These are phyloP conservation scores for Agrilus cyanescens DNA, from an alignment of 2,888 invertebrate genomes.

Conservation along the genomic window DNA sequence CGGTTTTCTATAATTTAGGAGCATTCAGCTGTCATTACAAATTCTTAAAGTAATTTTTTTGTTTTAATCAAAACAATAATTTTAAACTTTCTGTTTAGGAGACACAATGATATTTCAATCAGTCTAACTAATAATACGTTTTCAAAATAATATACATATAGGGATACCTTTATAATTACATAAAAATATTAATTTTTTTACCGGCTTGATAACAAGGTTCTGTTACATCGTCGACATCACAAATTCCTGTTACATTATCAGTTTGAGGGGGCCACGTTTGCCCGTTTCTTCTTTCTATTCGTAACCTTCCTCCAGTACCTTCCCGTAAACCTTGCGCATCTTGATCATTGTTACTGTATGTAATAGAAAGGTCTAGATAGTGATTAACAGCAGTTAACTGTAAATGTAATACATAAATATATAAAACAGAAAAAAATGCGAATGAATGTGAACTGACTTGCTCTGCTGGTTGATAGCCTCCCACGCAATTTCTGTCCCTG, in stretches of 20 bases:
- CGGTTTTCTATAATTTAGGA: too few species aligned
- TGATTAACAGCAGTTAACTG: constrained; percentile 58
- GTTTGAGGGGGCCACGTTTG: constrained; percentile 61
- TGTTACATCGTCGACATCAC: constrained; percentile 43
- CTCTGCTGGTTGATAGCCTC: constrained; percentile 52
- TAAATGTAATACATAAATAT: constrained; percentile 13
- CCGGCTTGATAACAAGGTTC: constrained; percentile 71
- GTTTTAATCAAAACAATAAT: too few species aligned
- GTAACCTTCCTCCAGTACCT: constrained; percentile 56
- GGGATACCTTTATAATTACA: too few species aligned
- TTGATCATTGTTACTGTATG: constrained; percentile 63
- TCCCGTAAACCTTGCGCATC: constrained; percentile 55
- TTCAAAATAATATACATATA: too few species aligned
- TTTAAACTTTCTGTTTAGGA: too few species aligned
- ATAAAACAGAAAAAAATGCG: neutral
- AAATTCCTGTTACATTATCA: constrained; percentile 55
- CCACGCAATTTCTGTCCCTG: constrained; percentile 52
- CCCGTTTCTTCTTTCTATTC: constrained; percentile 48
- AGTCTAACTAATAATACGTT: too few species aligned
- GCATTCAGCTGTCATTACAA: too few species aligned
- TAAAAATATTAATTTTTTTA: constrained; percentile 29
- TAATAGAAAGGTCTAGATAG: constrained; percentile 64
- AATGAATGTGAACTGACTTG: constrained; percentile 41
- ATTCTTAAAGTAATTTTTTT: too few species aligned
- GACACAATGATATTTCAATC: too few species aligned